Conservation (phyloP, 2,797 vertebrate species). For the Periophthalmus magnuspinnatus region DNA sequence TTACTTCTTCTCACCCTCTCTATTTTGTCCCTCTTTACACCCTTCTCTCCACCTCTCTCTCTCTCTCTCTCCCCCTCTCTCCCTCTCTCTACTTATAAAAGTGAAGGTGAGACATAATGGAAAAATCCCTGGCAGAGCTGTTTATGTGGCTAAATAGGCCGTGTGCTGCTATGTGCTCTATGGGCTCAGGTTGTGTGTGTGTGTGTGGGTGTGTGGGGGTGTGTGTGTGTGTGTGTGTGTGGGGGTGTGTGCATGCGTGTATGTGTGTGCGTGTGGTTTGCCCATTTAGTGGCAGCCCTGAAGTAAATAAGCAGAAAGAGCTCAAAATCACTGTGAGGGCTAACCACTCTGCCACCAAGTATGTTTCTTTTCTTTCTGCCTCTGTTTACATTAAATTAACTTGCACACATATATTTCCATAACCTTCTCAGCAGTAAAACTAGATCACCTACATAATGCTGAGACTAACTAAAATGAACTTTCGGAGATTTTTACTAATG, state of each 20-base stretch:
- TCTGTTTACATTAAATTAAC: no score
- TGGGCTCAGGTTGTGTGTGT: constrained; percentile 7
- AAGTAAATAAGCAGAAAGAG: constrained; percentile 45
- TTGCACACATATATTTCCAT: no score
- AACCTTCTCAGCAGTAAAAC: no score
- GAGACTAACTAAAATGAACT: no score
- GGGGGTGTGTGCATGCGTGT: constrained; percentile 6
- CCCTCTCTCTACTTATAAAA: constrained; percentile 43
- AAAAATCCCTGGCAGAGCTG: constrained; percentile 36
- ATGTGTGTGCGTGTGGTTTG: background rate
- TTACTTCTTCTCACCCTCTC: no score
- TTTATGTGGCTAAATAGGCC: constrained; percentile 37
- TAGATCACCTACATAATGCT: no score
- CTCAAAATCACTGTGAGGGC: background rate
- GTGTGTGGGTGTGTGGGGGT: constrained; percentile 11
- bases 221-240: constrained; percentile 19
- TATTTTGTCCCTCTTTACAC: background rate
- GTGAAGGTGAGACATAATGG: constrained; percentile 50
- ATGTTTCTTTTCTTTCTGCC: background rate
- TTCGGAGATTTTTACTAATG: no score
- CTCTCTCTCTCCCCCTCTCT: background rate
- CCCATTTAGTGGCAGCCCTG: constrained; percentile 28
- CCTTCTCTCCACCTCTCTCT: no score
- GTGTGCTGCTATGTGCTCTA: constrained; percentile 9
- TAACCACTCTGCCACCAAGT: background rate